Evolutionary conservation across 2,113 vertebrate genomes (phyloP), one percentile per base, ranked within the genome.

Genomic region (Galemys pyrenaicus): DNA sequence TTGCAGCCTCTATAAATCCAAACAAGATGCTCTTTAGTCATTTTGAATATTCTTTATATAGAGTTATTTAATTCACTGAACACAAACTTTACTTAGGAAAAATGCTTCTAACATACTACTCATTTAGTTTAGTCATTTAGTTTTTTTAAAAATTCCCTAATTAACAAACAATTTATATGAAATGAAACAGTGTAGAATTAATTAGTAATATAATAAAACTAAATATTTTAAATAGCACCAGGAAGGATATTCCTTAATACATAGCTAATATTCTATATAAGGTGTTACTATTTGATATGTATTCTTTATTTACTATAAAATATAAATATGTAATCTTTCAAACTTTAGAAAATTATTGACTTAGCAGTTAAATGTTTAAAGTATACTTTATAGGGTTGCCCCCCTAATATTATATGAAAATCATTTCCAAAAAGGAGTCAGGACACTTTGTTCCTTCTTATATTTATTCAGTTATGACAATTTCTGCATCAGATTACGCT

Each of bases 391-490:
- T 41, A 84, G 73, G 84, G 92, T 20, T 65, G 0, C 83, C 39
- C 35, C 46, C 17, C 5, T 95, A 44, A 65, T 51, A 58, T 71
- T 83, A 75, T 65, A 86, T 91, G 17, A 54, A 95, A 92, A 92
- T 2, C 1, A 17, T 54, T 84, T 77, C n/a, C 64, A 70, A 91
- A 87, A 28, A 54, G 11, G 90, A 92, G 24, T 5, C 74, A 62
- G 71, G n/a, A 83, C 92, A 84, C 92, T 17, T 20, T 28, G 1
- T 62, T 81, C 62, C 28, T 84, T 88, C 39, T 5, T 62, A 26
- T 37, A 22, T 49, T 64, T 62, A 56, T n/a, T 87, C 54, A 26
- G 22, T 71, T 67, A 71, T 62, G 41, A 73, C 20, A 62, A 32
- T 81, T 81, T 87, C 81, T 62, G 12, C 7, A n/a, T 37, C 49